A percentile compares a stretch with the other conserved stretches of the same genome.
Conservation (phyloP, 30 jellyfish, hydroid and myxozoan genomes). For the Turritopsis rubra region DNA sequence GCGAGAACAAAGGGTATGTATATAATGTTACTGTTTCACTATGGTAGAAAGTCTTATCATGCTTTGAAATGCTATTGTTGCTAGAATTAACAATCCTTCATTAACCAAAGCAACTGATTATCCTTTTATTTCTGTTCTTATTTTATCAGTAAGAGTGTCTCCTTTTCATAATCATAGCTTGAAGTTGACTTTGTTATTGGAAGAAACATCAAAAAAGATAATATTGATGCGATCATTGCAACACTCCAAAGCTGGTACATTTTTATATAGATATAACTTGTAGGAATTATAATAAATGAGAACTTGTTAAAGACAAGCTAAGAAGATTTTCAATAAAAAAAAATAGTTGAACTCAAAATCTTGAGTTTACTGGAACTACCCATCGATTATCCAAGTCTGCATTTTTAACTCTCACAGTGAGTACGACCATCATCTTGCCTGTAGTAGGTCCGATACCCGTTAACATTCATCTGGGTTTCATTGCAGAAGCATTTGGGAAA, state of each 20-base stretch:
- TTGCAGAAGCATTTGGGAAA: too few relatives aligned
- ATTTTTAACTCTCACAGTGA: too few relatives aligned
- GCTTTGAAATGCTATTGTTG: background rate
- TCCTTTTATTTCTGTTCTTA: background rate
- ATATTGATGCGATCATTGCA: constrained; percentile 53
- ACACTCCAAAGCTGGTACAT: constrained; percentile 65
- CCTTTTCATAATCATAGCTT: constrained; percentile 35
- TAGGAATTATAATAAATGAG: too few relatives aligned
- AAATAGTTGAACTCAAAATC: too few relatives aligned
- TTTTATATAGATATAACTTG: too few relatives aligned
- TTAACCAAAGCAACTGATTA: background rate
- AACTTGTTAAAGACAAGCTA: too few relatives aligned
- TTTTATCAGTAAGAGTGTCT: background rate
- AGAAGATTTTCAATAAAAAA: too few relatives aligned
- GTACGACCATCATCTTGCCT: too few relatives aligned
- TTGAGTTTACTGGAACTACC: too few relatives aligned
- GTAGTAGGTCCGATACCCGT: too few relatives aligned
- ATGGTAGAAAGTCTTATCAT: background rate
- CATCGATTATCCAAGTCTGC: too few relatives aligned
- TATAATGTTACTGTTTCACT: background rate
- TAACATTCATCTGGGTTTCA: too few relatives aligned
- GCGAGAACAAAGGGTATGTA: constrained; percentile 64
- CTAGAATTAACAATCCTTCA: background rate
- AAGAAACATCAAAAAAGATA: constrained; percentile 80
- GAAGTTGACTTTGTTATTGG: constrained; percentile 94